A percentile compares a stretch with the other conserved stretches of the same genome.
These are phyloP conservation scores for Sparidentex hasta DNA, from an alignment of 2,797 vertebrate genomes.

Conservation along the genomic window DNA sequence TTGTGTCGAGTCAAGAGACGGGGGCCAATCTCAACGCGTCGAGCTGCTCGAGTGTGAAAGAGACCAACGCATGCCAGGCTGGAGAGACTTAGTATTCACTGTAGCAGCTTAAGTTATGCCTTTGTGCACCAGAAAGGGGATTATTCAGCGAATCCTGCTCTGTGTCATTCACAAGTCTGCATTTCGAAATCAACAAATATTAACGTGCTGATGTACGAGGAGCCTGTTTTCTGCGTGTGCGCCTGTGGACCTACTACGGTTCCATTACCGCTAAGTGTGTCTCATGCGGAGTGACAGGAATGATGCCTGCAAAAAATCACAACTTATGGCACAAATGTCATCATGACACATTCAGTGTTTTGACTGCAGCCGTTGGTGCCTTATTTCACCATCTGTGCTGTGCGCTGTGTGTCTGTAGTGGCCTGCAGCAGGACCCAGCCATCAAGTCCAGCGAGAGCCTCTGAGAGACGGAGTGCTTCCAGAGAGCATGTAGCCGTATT, in stretches of 20 bases:
- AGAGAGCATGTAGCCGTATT: constrained; percentile 39
- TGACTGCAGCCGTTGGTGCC: constrained; percentile 69
- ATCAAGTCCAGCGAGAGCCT: constrained; percentile 65
- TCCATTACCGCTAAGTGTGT: constrained; percentile 40
- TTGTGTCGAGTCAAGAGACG: constrained; percentile 76
- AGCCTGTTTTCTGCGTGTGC: constrained; percentile 14
- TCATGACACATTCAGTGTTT: constrained; percentile 65
- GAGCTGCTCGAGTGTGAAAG: constrained; percentile 72
- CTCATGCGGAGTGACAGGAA: constrained; percentile 45
- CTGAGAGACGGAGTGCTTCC: constrained; percentile 56
- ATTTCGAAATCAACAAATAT: constrained; percentile 77
- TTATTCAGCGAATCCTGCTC: constrained; percentile 78
- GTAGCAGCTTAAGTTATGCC: constrained; percentile 74
- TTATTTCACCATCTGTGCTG: constrained; percentile 74
- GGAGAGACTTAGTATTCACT: constrained; percentile 78
- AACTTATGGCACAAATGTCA: constrained; percentile 73
- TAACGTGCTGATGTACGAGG: constrained; percentile 56
- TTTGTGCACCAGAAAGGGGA: constrained; percentile 80
- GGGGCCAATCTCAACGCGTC: constrained; percentile 61
- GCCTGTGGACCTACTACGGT: constrained; percentile 11
- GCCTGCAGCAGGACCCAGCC: constrained; percentile 69
- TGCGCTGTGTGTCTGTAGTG: constrained; percentile 66
- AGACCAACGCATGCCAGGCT: constrained; percentile 73
- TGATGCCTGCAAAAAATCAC: constrained; percentile 37
- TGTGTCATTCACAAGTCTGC: constrained; percentile 74